These are phyloP conservation scores for Lingula anatina DNA, from an alignment of 2,888 invertebrate species.

Conservation along the genomic window DNA sequence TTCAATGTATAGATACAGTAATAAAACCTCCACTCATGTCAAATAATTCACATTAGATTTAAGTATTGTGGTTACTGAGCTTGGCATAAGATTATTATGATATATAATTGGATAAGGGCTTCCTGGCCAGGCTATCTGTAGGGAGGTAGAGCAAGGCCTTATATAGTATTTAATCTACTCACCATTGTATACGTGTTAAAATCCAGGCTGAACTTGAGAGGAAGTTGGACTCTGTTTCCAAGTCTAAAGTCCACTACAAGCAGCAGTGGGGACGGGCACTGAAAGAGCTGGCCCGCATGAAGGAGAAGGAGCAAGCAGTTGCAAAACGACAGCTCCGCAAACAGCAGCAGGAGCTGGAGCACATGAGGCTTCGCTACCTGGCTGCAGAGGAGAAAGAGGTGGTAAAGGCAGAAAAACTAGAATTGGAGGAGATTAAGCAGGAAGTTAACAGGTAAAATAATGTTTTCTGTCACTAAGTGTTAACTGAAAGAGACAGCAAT, in stretches of 20 bases:
- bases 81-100: no score
- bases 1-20: no score
- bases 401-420: conserved; percentile 40
- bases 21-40: no score
- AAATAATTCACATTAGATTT: no score
- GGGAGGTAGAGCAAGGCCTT: no score
- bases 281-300: conserved; percentile 49
- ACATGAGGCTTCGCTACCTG: conserved; percentile 49
- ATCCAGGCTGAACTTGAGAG: conserved; percentile 51
- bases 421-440: conserved; percentile 46
- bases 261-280: conserved; percentile 53
- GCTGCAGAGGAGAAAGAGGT: conserved; percentile 50
- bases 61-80: no score
- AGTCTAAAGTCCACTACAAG: conserved; percentile 53
- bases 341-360: conserved; percentile 47
- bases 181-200: no score
- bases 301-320: conserved; percentile 47
- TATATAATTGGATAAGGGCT: no score
- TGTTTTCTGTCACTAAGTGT: no score
- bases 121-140: no score
- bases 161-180: no score
- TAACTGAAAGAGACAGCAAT: no score
- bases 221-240: conserved; percentile 46
- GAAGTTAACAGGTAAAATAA: conserved; percentile 45
- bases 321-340: conserved; percentile 38